These are phyloP conservation scores for Sinonovacula constricta DNA, from an alignment of 1,140 invertebrate species.

Conservation along the genomic window DNA sequence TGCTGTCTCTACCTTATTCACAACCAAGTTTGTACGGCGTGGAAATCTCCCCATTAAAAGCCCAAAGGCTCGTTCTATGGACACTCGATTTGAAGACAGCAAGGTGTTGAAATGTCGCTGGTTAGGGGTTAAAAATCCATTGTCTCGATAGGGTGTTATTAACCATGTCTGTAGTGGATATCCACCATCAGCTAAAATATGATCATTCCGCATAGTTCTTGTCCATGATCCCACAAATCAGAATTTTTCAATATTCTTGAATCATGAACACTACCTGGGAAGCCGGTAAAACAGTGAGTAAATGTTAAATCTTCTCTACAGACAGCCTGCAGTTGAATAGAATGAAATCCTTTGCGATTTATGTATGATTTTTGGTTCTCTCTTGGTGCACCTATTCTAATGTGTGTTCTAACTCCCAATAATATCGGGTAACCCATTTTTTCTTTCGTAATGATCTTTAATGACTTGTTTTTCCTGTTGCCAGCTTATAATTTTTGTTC, in stretches of 20 bases:
- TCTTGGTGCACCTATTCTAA: conserved; percentile 24
- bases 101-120: conserved; percentile 67
- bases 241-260: conserved; percentile 43
- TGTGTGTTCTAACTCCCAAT: conserved; percentile 43
- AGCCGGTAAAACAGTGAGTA: conserved; percentile 41
- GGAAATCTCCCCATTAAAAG: conserved; percentile 67
- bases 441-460: conserved; percentile 18
- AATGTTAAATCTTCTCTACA: conserved; percentile 36
- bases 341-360: conserved; percentile 26
- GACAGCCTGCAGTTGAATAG: conserved; percentile 31
- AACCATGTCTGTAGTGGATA: conserved; percentile 55
- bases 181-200: conserved; percentile 53
- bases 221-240: conserved; percentile 29
- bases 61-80: conserved; percentile 68
- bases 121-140: conserved; percentile 60
- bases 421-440: conserved; percentile 45
- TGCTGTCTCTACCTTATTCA: conserved; percentile 65
- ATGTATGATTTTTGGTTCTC: conserved; percentile 19
- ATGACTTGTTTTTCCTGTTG: conserved; percentile 14
- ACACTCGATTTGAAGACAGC: conserved; percentile 59
- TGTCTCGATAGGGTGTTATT: conserved; percentile 55
- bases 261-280: conserved; percentile 23
- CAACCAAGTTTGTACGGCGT: conserved; percentile 65
- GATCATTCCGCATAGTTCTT: conserved; percentile 20
- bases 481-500: conserved; percentile 43